Evolutionary conservation across 1,140 invertebrate species (phyloP), one percentile per base, ranked within the genome.

Genomic region (Pomacea maculata): DNA sequence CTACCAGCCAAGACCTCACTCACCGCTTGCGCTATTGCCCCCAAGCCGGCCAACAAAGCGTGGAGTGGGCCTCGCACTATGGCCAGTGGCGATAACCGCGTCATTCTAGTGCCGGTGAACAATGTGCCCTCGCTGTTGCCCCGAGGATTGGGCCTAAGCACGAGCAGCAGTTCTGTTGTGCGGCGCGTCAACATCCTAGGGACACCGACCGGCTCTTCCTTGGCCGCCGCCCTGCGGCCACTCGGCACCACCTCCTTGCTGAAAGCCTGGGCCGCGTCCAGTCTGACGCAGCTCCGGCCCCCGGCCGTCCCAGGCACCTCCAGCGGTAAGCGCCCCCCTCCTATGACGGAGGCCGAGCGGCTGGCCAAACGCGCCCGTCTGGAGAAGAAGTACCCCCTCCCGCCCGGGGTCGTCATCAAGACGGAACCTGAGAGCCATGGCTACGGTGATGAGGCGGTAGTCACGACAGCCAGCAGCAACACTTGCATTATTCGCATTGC

Each of bases 321-420:
- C 6, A 45, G 34, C 34, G 34, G 34, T 19, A 78, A 78, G 67
- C 64, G 77, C 57, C 45, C 34, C 29, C 6, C 75, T 1, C 15
- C 75, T 11, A 72, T 83, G 74, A 80, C 83, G n/a, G 57, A 79
- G 45, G 83, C 82, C 61, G 63, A 98, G 89, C 89, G 97, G 97
- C 91, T 97, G 97, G 4, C 96, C 97, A 88, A 96, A 96, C 0
- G 96, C 95, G 86, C 95, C 97, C 9, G 96, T 96, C 91, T 98
- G 96, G 1, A 97, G 96, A 11, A 97, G 95, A 1, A 96, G 95
- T 14, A 95, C 95, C 83, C 93, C 92, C 88, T 94, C 94, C 1
- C 95, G 95, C 77, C 92, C 94, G 1, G 83, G 1, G 83, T 84
- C 19, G 78, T 84, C 55, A 84, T 84, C 75, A 84, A 84, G 65